Base-by-base conservation (phyloP, 2,888 invertebrate species). In the Ectemnius cavifrons region DNA sequence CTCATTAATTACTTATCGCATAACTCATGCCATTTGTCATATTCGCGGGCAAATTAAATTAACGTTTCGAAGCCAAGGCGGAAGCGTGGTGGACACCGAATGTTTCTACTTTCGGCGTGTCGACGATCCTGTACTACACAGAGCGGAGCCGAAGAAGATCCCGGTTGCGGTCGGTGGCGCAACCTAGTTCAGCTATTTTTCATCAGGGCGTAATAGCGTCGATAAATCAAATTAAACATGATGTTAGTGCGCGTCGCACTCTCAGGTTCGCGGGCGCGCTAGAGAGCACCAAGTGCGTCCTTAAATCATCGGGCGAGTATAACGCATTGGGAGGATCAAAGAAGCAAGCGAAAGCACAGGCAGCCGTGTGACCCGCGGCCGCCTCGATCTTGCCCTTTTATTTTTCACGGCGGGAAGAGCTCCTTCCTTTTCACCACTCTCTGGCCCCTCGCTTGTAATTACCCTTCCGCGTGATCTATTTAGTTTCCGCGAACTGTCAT, bases 251-350 rank as follows among this genome's bases (percentile, higher is more conserved):
- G 75, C 70, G 73, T 63, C 62, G 72, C 49, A 62, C 62, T 72
- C 63, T 73, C 68, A 57, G 59, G 63, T 11, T 37, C 47, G 64
- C 63, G 71, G 72, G 80, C 67, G 73, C 67, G 63, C 63, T 37
- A 37, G 70, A 68, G 72, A 64, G 73, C 71, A 71, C 74, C 79
- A 79, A 84, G 81, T 78, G 80, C 80, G 83, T 79, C 85, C 85
- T 86, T 89, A 88, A 89, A 89, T 89, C 89, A 89, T 88, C 80
- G 85, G 85, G n/a, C 79, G 84, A 78, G 80, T 78, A 83, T 84
- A 85, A 86, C 84, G 86, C 86, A 87, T 87, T 87, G 84, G 87
- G 86, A 88, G 88, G 89, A 89, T 90, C 89, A 90, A 89, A 90
- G 89, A 84, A 84, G 81, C 79, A 37, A 37, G 37, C 37, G 37